Evolutionary conservation across 2,797 vertebrate genomes (phyloP), one percentile per base, ranked within the genome.

Genomic region (Bryconaethiops microstoma): DNA sequence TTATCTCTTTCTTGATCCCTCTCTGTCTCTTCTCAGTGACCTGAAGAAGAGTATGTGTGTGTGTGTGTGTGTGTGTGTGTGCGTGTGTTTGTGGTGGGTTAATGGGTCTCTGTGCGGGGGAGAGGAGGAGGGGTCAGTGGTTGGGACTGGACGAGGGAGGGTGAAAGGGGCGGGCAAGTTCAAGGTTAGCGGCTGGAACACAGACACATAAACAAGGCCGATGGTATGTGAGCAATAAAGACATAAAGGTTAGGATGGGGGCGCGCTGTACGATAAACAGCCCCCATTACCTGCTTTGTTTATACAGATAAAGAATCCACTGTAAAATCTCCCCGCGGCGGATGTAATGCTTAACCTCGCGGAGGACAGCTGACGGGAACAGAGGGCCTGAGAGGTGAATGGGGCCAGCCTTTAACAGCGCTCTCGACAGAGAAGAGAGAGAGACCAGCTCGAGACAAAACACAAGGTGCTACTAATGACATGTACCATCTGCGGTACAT

Each of bases 141-240:
- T 35, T 79, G 67, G 48, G 52, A 54, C 59, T 60, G 59, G 59
- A 60, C 59, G 42, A 2, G 54, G 54, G 57, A 72, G 48, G 57
- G 54, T 54, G 62, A 21, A 64, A 74, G 65, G 57, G 60, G 23
- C 48, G 74, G 69, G 71, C 92, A 93, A 92, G 93, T 94, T 94
- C 95, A 95, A 95, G 94, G 94, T 91, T 92, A 91, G 89, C 39
- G 85, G 82, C 92, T 92, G 89, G 91, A 92, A 69, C 90, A 92
- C 89, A 91, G 90, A 91, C 85, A 0, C 86, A 92, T 90, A 94
- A 94, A 95, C 93, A 93, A 92, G 91, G 90, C 23, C 88, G 90
- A 91, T 92, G 90, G 91, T 94, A 93, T 93, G 92, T 93, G 89
- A 91, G 92, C 92, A 93, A 88, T 91, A 92, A 92, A 93, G 92